Percentiles rank a stretch among this genome's conserved stretches.
These are phyloP conservation scores for Apis laboriosa DNA, from an alignment of 1,140 invertebrate genomes.

Conservation along the genomic window DNA sequence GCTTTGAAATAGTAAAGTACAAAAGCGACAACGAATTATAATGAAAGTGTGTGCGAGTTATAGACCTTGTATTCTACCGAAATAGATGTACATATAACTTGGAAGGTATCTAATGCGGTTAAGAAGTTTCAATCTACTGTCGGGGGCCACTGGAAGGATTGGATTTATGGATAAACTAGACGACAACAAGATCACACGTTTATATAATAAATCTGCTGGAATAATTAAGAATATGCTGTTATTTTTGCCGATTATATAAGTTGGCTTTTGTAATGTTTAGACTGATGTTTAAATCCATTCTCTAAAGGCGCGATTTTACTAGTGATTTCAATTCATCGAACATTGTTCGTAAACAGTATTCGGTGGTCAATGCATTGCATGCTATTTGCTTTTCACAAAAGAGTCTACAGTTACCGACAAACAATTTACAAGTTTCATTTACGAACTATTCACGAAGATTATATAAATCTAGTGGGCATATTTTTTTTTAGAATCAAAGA, in stretches of 20 bases:
- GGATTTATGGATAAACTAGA: slow-evolving; percentile 12
- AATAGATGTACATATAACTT: neutral
- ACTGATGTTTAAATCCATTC: neutral
- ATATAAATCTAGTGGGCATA: no score
- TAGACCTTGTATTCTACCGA: neutral
- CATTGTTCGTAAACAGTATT: no score
- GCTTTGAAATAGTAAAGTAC: neutral
- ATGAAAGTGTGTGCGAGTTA: neutral
- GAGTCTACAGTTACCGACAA: no score
- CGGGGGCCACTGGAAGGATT: slow-evolving; percentile 3
- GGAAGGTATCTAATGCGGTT: slow-evolving; percentile 35
- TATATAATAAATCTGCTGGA: slow-evolving; percentile 17
- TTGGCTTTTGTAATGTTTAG: neutral
- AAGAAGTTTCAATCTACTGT: neutral
- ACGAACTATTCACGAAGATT: no score
- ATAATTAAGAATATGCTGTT: neutral
- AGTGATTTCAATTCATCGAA: no score
- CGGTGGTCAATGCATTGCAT: no score
- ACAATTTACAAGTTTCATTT: no score
- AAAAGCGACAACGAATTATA: neutral
- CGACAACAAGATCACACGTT: slow-evolving; percentile 38
- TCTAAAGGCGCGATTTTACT: no score
- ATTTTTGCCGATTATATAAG: neutral
- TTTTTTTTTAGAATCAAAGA: neutral
- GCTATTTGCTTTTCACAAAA: no score